A percentile compares a stretch with the other conserved stretches of the same genome.
phyloP scores from a whole-genome alignment of 1,140 invertebrate genomes.

The Drosophila seguyi region DNA sequence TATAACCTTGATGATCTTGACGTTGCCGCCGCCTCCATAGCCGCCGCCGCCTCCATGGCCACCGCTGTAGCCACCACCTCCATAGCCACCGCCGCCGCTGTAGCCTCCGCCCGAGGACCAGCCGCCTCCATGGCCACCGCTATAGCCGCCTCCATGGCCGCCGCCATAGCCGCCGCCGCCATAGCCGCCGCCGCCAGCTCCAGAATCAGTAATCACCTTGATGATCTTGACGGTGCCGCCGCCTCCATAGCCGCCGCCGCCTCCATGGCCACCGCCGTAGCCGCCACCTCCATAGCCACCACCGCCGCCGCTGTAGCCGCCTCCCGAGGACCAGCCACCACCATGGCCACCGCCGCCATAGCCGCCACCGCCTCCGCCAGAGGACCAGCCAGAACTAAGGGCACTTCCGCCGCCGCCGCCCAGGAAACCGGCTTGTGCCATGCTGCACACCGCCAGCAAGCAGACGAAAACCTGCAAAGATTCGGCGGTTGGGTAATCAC shows the following conservation, averaged over 20 bases:
- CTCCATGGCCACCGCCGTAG: not conserved
- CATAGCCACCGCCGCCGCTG: slow-evolving; percentile 22
- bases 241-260: too few species aligned
- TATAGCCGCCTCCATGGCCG: slow-evolving; percentile 19
- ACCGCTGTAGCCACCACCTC: slow-evolving; percentile 22
- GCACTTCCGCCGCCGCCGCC: slow-evolving; percentile 48
- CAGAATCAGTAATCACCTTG: too few species aligned
- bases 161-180: slow-evolving; percentile 49
- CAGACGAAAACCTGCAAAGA: slow-evolving; percentile 73
- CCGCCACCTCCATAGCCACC: slow-evolving; percentile 42
- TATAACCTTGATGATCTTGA: slow-evolving; percentile 54
- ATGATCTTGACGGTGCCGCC: slow-evolving; percentile 52
- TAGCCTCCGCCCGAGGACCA: slow-evolving; percentile 25
- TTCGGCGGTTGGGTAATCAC: slow-evolving; percentile 8
- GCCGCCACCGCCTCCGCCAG: slow-evolving; percentile 44
- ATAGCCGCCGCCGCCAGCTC: slow-evolving; percentile 47
- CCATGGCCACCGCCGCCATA: slow-evolving; percentile 24
- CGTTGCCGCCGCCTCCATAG: slow-evolving; percentile 15
- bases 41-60: slow-evolving; percentile 14
- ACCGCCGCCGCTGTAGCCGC: slow-evolving; percentile 19
- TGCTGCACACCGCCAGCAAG: slow-evolving; percentile 72
- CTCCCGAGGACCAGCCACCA: slow-evolving; percentile 32
- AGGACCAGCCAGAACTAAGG: slow-evolving; percentile 56
- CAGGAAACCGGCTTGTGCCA: slow-evolving; percentile 75
- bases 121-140: slow-evolving; percentile 36